Base-by-base conservation (phyloP, 1,140 invertebrate genomes). In the Aphelinus atriplicis region DNA sequence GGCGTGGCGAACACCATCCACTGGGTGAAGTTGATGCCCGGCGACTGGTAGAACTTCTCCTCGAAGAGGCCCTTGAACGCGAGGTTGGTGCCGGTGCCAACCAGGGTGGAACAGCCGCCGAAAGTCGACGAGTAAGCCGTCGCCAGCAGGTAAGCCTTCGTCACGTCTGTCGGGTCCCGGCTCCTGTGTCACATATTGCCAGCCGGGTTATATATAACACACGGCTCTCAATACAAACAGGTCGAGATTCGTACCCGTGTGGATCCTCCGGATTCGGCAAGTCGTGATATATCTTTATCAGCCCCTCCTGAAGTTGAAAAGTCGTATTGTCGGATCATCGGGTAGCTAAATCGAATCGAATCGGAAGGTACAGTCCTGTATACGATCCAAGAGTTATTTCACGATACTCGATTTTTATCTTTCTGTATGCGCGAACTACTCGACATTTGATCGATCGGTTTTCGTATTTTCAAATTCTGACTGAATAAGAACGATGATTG, bases 1-100 rank as follows among this genome's bases (percentile, higher is more conserved):
- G 48, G 93, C 90, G 10, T 90, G 84, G 80, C 89, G 84, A 78
- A 93, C 64, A 92, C 88, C 90, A 95, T 93, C 90, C 94, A 96
- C 72, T 90, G 91, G 71, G 92, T 90, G 84, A 95, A 96, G 80
- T 91, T 92, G 57, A 94, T 81, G 62, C 89, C 89, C 0, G 89
- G 86, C 45, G 90, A 81, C 75, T 78, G 2, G 70, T 86, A 80
- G 87, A 93, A 76, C 78, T 81, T 63, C 91, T 84, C 87, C 73
- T 94, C 92, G 71, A 91, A 91, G 69, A 93, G 91, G 9, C 92
- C 94, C 83, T 94, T 95, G 76, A 96, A 92, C 1, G 96, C 94
- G 7, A 97, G 89, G 87, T 98, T 98, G 45, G 96, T 95, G 3
- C 93, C 94, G 1, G 95, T 96, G 3, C 96, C 96, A 2, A 96